phyloP scores from a whole-genome alignment of 2,888 invertebrate genomes.

The Trachelus stipa region DNA sequence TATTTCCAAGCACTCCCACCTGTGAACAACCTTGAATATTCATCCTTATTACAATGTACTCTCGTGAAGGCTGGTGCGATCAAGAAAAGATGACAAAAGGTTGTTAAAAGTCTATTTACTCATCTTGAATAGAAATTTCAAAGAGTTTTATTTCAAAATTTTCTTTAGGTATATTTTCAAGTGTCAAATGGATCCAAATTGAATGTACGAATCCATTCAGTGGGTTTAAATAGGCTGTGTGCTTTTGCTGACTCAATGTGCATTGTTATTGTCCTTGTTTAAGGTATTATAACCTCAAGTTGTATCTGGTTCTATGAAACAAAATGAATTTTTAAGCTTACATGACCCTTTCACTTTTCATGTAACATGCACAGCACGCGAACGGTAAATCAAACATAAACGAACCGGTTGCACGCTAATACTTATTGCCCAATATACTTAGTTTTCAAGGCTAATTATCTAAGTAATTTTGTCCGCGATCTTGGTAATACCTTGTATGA shows the following conservation, averaged over 20 bases:
- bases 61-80: not conserved
- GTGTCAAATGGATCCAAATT: not conserved
- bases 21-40: too few species aligned
- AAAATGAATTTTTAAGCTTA: not conserved
- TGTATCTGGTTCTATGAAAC: not conserved
- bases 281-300: not conserved
- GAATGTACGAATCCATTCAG: not conserved
- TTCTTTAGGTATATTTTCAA: not conserved
- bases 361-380: not conserved
- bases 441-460: not conserved
- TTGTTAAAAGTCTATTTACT: not conserved
- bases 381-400: not conserved
- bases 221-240: too few species aligned
- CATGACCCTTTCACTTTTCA: not conserved
- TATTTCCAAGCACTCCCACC: not conserved
- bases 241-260: not conserved
- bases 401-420: not conserved
- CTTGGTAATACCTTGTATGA: not conserved
- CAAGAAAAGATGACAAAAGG: not conserved
- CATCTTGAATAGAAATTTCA: not conserved
- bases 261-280: not conserved
- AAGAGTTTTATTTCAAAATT: not conserved
- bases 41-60: not conserved
- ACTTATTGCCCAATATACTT: not conserved
- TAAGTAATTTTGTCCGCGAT: not conserved